A percentile compares a stretch with the other conserved stretches of the same genome.
Evolutionary conservation across 2,888 invertebrate species (phyloP).

Genomic region (Clistopyga incitator): DNA sequence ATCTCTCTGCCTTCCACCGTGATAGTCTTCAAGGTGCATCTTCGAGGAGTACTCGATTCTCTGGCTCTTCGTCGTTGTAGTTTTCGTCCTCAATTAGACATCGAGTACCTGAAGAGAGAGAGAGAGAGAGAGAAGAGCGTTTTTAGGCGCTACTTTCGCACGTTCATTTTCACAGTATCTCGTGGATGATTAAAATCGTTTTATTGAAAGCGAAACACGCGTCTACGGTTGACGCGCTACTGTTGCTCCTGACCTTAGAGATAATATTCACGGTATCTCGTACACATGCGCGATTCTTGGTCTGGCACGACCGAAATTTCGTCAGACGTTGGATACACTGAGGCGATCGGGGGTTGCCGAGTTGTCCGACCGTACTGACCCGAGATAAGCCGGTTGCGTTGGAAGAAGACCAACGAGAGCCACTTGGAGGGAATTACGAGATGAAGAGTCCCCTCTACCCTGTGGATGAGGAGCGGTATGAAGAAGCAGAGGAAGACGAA

Average conservation of each 20-base stretch:
- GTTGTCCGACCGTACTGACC: slow-evolving; percentile 69
- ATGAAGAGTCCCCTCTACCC: slow-evolving; percentile 46
- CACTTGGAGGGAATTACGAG: slow-evolving; percentile 50
- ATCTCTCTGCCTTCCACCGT: slow-evolving; percentile 35
- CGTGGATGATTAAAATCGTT: background rate
- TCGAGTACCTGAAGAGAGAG: background rate
- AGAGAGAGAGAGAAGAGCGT: too few species aligned
- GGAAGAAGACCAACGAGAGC: slow-evolving; percentile 65
- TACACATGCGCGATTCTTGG: slow-evolving; percentile 59
- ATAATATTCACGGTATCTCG: slow-evolving; percentile 15
- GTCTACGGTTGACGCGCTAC: slow-evolving; percentile 7
- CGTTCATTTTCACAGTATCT: background rate
- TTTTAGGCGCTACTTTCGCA: background rate
- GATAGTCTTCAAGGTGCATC: slow-evolving; percentile 77
- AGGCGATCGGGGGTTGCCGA: slow-evolving; percentile 56
- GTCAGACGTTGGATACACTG: background rate
- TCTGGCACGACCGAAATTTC: slow-evolving; percentile 55
- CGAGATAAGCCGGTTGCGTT: slow-evolving; percentile 69
- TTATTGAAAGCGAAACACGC: background rate
- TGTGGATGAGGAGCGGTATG: slow-evolving; percentile 30
- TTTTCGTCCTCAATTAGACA: background rate
- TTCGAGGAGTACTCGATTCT: background rate
- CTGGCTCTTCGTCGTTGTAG: background rate
- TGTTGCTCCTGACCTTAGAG: slow-evolving; percentile 18
- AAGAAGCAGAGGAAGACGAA: slow-evolving; percentile 33